Evolutionary conservation across 1,140 invertebrate genomes (phyloP).

Genomic region (Frieseomelitta varia): DNA sequence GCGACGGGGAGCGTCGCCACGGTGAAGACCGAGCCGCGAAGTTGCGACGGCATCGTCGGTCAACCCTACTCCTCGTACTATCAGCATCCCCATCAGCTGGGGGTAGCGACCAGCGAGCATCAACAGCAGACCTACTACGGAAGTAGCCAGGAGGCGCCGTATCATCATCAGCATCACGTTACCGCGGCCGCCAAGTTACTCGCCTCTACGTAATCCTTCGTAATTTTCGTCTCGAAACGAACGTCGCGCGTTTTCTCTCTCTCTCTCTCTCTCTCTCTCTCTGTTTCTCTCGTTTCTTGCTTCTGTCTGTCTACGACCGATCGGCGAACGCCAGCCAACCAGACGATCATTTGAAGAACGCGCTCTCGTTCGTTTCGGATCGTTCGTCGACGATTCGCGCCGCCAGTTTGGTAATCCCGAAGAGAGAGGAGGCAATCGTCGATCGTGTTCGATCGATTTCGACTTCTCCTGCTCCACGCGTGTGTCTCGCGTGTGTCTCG

Average conservation of each 20-base stretch:
- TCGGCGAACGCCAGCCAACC: neutral
- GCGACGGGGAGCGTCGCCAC: conserved; percentile 73
- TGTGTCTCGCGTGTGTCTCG: neutral
- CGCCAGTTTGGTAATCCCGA: neutral
- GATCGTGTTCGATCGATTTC: neutral
- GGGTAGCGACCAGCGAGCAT: conserved; percentile 76
- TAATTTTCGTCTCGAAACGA: too few relatives aligned
- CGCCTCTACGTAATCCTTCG: conserved; percentile 86
- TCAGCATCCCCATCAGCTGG: conserved; percentile 79
- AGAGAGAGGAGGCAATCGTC: neutral
- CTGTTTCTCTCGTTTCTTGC: neutral
- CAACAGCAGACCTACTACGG: conserved; percentile 78
- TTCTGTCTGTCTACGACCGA: neutral
- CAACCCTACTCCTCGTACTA: conserved; percentile 80
- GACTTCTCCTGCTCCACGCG: neutral
- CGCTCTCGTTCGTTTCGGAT: neutral
- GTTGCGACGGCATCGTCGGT: conserved; percentile 77
- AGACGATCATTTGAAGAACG: neutral
- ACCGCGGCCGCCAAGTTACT: conserved; percentile 90
- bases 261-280: too few relatives aligned
- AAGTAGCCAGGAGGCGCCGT: conserved; percentile 79
- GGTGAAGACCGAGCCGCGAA: conserved; percentile 81
- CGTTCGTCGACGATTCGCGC: neutral
- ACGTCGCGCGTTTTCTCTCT: too few relatives aligned
- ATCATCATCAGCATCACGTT: conserved; percentile 91